Evolutionary conservation across 2,797 vertebrate species (phyloP).

Genomic region (Lutjanus campechanus): DNA sequence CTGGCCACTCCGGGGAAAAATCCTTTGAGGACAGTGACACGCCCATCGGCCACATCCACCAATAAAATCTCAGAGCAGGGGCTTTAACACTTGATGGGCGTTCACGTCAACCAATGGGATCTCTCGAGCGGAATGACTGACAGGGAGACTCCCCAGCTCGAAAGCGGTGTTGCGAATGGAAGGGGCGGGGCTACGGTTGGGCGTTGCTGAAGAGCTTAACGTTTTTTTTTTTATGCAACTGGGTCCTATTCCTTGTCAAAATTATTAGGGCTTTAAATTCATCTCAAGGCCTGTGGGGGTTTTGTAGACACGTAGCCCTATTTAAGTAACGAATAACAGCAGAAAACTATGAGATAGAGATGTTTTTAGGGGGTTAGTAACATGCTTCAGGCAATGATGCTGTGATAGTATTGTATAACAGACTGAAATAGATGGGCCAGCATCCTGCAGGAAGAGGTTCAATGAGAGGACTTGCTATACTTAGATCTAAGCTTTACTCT

Average conservation of each 20-base stretch:
- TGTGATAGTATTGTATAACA: slow-evolving; percentile 58
- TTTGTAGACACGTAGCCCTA: slow-evolving; percentile 4
- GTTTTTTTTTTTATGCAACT: slow-evolving; percentile 20
- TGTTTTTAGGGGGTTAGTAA: background rate
- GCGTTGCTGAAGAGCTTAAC: slow-evolving; percentile 72
- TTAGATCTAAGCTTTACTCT: slow-evolving; percentile 45
- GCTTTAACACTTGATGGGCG: slow-evolving; percentile 53
- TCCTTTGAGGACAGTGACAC: slow-evolving; percentile 68
- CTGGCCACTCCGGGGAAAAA: slow-evolving; percentile 80
- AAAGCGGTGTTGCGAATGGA: slow-evolving; percentile 22
- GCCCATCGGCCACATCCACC: slow-evolving; percentile 48
- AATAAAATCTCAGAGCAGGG: slow-evolving; percentile 57
- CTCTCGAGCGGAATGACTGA: slow-evolving; percentile 47
- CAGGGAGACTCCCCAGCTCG: slow-evolving; percentile 46
- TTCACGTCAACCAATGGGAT: slow-evolving; percentile 55
- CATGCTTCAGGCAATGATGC: slow-evolving; percentile 38
- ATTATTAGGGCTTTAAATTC: slow-evolving; percentile 38
- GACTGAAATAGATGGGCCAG: slow-evolving; percentile 61
- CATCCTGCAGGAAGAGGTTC: slow-evolving; percentile 66
- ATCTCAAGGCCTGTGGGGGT: slow-evolving; percentile 6
- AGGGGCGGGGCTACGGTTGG: slow-evolving; percentile 70
- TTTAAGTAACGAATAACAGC: slow-evolving; percentile 8
- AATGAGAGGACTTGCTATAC: slow-evolving; percentile 56
- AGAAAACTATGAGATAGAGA: background rate
- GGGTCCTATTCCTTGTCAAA: slow-evolving; percentile 33